phyloP scores from a whole-genome alignment of 1,140 invertebrate species.

The Physella acuta region DNA sequence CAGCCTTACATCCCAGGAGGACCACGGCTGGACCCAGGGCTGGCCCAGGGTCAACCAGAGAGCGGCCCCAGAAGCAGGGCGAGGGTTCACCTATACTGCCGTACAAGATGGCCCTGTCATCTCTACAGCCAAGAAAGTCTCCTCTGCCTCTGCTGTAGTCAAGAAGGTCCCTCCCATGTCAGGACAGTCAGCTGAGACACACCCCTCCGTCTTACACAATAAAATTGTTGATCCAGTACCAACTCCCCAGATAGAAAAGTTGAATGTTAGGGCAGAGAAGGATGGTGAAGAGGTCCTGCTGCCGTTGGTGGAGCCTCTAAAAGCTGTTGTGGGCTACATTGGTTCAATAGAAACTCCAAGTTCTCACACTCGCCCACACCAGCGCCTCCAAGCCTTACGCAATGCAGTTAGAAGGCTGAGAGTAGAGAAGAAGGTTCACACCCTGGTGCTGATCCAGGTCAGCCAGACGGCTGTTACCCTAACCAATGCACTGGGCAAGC shows the following conservation, averaged over 20 bases:
- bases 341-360: conserved; percentile 94
- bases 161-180: conserved; percentile 11
- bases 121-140: conserved; percentile 29
- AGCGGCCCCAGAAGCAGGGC: background rate
- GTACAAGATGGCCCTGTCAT: conserved; percentile 25
- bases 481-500: conserved; percentile 67
- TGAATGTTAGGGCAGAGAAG: too few species aligned
- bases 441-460: conserved; percentile 82
- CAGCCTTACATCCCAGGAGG: conserved; percentile 26
- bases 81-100: conserved; percentile 18
- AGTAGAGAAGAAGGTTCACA: conserved; percentile 84
- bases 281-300: background rate
- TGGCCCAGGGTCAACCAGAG: background rate
- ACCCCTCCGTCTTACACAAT: background rate
- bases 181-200: background rate
- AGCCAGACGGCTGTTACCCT: conserved; percentile 77
- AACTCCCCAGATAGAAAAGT: background rate
- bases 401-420: conserved; percentile 86
- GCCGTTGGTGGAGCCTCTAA: conserved; percentile 63
- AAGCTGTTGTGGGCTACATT: conserved; percentile 87
- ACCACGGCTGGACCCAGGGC: conserved; percentile 4
- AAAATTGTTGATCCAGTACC: background rate
- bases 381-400: conserved; percentile 66
- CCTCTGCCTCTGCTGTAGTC: conserved; percentile 23
- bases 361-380: conserved; percentile 72